These are phyloP conservation scores for Byasa hedistus DNA, from an alignment of 2,888 invertebrate genomes.

Conservation along the genomic window DNA sequence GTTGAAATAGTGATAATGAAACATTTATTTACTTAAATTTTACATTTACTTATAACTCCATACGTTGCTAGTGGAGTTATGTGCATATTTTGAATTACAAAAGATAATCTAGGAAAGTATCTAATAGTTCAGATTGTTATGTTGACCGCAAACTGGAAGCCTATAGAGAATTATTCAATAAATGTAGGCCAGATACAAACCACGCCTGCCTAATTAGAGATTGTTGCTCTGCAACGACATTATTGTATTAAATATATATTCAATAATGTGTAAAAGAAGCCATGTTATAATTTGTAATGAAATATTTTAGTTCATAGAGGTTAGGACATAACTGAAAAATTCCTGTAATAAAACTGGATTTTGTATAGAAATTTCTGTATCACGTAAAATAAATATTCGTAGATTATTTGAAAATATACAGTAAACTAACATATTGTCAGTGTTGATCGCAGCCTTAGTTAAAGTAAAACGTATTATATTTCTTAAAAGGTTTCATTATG, in stretches of 20 bases:
- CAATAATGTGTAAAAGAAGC: background rate
- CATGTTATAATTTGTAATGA: background rate
- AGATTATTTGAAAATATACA: too few relatives aligned
- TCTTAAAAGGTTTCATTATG: background rate
- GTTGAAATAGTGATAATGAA: too few relatives aligned
- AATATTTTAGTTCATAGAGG: background rate
- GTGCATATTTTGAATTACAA: background rate
- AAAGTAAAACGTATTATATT: background rate
- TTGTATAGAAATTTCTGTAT: too few relatives aligned
- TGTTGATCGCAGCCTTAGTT: too few relatives aligned
- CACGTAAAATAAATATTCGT: too few relatives aligned
- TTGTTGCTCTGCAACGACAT: background rate
- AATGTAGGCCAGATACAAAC: slow-evolving; percentile 15
- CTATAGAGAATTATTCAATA: slow-evolving; percentile 12
- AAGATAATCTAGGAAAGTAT: background rate
- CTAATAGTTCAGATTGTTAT: slow-evolving; percentile 12
- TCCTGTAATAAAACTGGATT: too few relatives aligned
- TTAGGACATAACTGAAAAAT: background rate
- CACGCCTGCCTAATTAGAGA: slow-evolving; percentile 9
- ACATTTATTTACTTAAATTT: too few relatives aligned
- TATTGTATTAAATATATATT: too few relatives aligned
- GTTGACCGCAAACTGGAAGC: slow-evolving; percentile 6
- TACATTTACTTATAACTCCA: too few relatives aligned
- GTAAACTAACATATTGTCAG: too few relatives aligned
- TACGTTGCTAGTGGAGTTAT: too few relatives aligned